Evolutionary conservation across 2,888 invertebrate genomes (phyloP).

Genomic region (Helicoverpa assulta): DNA sequence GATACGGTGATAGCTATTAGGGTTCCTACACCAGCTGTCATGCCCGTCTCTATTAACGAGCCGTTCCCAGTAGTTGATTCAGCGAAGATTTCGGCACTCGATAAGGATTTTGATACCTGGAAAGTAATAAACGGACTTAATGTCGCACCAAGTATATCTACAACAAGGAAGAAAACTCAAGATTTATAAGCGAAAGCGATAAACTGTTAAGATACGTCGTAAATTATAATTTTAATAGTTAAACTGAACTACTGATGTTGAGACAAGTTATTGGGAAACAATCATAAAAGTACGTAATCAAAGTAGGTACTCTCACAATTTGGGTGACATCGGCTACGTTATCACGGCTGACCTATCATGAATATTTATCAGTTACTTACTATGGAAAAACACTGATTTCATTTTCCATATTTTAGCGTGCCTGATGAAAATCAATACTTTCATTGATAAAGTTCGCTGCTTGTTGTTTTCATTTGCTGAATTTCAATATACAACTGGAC

Average conservation of each 20-base stretch:
- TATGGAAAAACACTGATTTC: constrained; percentile 82
- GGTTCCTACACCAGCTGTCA: constrained; percentile 70
- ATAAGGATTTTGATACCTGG: constrained; percentile 76
- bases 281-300: constrained; percentile 43
- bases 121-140: constrained; percentile 32
- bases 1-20: constrained; percentile 74
- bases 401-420: constrained; percentile 64
- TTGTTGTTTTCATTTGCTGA: constrained; percentile 20
- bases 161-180: background rate
- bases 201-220: background rate
- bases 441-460: constrained; percentile 56
- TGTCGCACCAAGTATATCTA: background rate
- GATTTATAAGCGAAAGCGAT: background rate
- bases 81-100: constrained; percentile 72
- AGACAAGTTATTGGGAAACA: constrained; percentile 11
- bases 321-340: constrained; percentile 72
- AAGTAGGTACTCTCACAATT: constrained; percentile 60
- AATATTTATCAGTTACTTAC: constrained; percentile 82
- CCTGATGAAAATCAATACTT: constrained; percentile 67
- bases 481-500: constrained; percentile 3
- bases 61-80: constrained; percentile 73
- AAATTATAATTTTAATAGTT: background rate
- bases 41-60: constrained; percentile 67
- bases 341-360: constrained; percentile 79
- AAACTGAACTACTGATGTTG: background rate